Evolutionary conservation across 2,797 vertebrate genomes (phyloP).

Genomic region (Manis pentadactyla): DNA sequence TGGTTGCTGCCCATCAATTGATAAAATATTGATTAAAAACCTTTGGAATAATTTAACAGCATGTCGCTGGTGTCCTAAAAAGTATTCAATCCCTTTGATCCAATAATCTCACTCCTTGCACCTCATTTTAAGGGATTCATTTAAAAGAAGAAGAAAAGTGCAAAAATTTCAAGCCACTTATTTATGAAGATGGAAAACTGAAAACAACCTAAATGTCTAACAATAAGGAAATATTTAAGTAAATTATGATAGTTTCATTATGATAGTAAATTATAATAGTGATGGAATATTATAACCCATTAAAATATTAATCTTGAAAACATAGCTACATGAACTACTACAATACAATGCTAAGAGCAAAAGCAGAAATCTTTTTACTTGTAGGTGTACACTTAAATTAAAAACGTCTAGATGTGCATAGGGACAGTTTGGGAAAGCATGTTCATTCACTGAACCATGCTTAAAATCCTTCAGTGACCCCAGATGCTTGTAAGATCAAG

Average conservation of each 20-base stretch:
- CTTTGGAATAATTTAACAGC: neutral
- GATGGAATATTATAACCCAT: neutral
- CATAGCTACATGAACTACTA: neutral
- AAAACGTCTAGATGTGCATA: neutral
- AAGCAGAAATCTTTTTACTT: neutral
- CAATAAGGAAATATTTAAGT: neutral
- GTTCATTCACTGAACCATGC: neutral
- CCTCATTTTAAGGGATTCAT: neutral
- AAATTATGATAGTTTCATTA: neutral
- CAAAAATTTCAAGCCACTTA: neutral
- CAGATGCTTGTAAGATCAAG: neutral
- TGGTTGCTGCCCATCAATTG: too few relatives aligned
- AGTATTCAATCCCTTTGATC: neutral
- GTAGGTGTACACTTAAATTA: too few relatives aligned
- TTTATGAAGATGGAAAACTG: neutral
- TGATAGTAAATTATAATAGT: neutral
- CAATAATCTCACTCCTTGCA: neutral
- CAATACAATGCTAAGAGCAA: neutral
- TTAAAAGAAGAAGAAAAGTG: neutral
- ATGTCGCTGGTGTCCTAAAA: neutral
- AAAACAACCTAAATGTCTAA: neutral
- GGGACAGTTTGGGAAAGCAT: neutral
- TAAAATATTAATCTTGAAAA: neutral
- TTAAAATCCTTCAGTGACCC: neutral
- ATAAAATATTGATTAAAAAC: fast-evolving